These are phyloP conservation scores for Pomacea canaliculata DNA, from an alignment of 2,888 invertebrate species.

Conservation along the genomic window DNA sequence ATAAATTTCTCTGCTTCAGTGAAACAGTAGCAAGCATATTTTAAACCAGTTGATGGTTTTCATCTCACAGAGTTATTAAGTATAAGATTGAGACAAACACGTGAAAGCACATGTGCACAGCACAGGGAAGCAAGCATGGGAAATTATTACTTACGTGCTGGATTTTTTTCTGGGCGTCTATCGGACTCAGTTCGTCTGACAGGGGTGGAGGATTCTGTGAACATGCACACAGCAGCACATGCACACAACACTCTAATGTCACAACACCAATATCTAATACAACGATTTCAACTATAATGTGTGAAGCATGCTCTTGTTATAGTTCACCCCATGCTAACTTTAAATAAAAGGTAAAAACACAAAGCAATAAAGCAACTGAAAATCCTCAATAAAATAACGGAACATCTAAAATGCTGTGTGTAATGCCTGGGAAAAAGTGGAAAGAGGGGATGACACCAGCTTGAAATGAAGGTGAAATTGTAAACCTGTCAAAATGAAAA, in stretches of 20 bases:
- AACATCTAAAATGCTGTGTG: not conserved
- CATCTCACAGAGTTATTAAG: too few relatives aligned
- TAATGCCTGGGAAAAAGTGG: too few relatives aligned
- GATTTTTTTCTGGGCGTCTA: slow-evolving; percentile 53
- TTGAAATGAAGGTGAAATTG: too few relatives aligned
- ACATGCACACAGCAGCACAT: slow-evolving; percentile 11
- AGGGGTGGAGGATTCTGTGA: slow-evolving; percentile 29
- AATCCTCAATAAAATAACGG: not conserved
- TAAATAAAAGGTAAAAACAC: not conserved
- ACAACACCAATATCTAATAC: not conserved
- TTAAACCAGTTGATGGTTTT: too few relatives aligned
- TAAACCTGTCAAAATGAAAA: too few relatives aligned
- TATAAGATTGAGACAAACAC: too few relatives aligned
- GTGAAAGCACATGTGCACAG: too few relatives aligned
- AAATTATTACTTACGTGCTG: slow-evolving; percentile 50
- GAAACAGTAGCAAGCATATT: too few relatives aligned
- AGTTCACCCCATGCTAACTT: not conserved
- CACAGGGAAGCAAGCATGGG: too few relatives aligned
- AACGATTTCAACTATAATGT: slow-evolving; percentile 13
- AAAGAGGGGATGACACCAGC: too few relatives aligned
- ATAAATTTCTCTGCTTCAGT: too few relatives aligned
- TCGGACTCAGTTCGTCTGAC: slow-evolving; percentile 53
- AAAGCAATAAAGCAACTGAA: not conserved
- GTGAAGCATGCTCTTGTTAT: slow-evolving; percentile 12
- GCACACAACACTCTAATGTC: not conserved